Base-by-base conservation (phyloP, 2,797 vertebrate species). In the Etheostoma nigrum region DNA sequence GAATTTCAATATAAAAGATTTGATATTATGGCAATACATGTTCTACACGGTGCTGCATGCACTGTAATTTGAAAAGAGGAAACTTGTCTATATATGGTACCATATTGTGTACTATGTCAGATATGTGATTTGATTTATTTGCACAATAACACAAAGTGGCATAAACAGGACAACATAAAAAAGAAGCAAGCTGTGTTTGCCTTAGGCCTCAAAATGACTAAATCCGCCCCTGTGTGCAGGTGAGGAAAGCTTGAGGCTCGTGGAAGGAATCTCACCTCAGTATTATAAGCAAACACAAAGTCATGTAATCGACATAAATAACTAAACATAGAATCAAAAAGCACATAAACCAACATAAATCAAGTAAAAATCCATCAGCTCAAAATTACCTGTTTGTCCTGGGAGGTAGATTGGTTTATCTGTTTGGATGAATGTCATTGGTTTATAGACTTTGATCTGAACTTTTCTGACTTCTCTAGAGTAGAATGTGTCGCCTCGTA, bases 391-490 rank as follows among this genome's bases (percentile, higher is more conserved):
- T 84, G 87, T 95, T 88, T 99, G 96, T 70, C 83, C 94, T 0
- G 96, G 96, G 64, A 95, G 96, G 92, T 98, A 98, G 91, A 97
- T 93, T 4, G 97, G 94, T 91, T 97, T 98, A 84, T 98, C 97
- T 0, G 97, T 97, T 86, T 98, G 97, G 58, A 97, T 0, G 47
- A 98, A 97, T 18, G 94, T 89, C 69, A 93, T 45, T 21, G 87
- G 92, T 0, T 85, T 10, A 40, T 88, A 68, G 6, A 81, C 74
- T 88, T 76, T 86, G 63, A 97, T 76, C 74, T 94, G 5, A 62
- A 98, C 93, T 0, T 85, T 94, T 27, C 89, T 95, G 42, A 84
- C 84, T 49, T 92, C 94, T 19, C 6, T 92, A 58, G 96, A 96
- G n/a, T 87, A 68, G 62, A 96, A 93, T 0, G 86, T 92, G 6